Evolutionary conservation across 1,140 invertebrate genomes (phyloP), one percentile per base, ranked within the genome.

Genomic region (Lepidurus arcticus): DNA sequence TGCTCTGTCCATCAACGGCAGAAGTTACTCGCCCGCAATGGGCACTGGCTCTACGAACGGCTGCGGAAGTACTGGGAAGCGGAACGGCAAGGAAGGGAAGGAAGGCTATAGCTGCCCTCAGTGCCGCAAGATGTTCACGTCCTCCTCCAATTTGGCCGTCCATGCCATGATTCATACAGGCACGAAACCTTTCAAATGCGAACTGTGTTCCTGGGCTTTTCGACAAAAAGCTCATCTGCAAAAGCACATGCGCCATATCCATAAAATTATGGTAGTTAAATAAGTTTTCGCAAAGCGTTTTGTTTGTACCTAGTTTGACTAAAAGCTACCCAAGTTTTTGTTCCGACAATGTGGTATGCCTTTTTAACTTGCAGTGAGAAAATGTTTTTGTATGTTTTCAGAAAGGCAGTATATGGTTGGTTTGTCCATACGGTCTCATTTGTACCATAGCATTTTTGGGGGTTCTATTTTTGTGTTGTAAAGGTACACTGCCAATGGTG

Each of bases 161-260:
- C 80, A 79, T 42, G 45, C 73, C 8, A 78, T 80, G 80, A 80
- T 78, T 47, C 80, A 80, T 74, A 78, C 80, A 2, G 80, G 80
- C 11, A 78, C 79, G 73, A 80, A 80, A 73, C 80, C 80, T 16
- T 80, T 80, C 76, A 78, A 77, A n/a, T 94, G 93, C 82, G 92
- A 94, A 82, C 93, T 93, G 83, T 94, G 93, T 82, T 93, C 91
- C 74, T 87, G 92, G 9, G 87, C 92, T 74, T 94, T 94, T 82
- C 88, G 91, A 7, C 93, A 93, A 82, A 94, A 94, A 83, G 90
- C 90, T 16, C 79, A 80, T 74, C 47, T 80, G 21, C 79, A 80
- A 47, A 80, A 80, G 53, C 79, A 80, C 76, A 80, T 80, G 79
- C 75, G 79, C 11, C 79, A 80, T 43, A 80, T 80, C 26, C 79